These are phyloP conservation scores for Oasisia sp. DNA, from an alignment of 2,888 invertebrate species.

Conservation along the genomic window DNA sequence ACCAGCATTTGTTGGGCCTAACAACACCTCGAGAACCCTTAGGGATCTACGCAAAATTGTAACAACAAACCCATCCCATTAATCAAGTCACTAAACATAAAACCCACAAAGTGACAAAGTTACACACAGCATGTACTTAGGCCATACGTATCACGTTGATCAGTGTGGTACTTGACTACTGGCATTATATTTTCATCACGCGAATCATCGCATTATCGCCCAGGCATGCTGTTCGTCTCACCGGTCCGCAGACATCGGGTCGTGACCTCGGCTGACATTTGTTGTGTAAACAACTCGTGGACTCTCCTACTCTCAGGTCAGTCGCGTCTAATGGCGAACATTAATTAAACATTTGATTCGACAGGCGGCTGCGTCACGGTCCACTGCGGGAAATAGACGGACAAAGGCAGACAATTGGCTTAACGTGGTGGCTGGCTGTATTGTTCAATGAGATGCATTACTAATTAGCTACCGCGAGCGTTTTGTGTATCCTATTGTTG, in stretches of 20 bases:
- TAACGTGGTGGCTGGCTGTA: neutral
- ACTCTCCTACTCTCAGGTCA: neutral
- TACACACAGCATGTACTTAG: no score
- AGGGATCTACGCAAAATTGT: neutral
- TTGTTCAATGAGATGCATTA: no score
- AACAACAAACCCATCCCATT: neutral
- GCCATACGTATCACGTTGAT: no score
- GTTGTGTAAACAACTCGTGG: conserved; percentile 6
- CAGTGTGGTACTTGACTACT: no score
- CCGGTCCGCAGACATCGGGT: neutral
- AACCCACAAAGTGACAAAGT: neutral
- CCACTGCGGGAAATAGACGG: neutral
- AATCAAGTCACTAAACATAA: neutral
- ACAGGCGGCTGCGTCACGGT: neutral
- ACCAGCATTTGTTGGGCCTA: no score
- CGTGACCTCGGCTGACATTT: conserved; percentile 12
- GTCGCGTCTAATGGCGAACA: neutral
- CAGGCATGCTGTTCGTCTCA: neutral
- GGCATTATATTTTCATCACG: no score
- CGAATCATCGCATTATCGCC: neutral
- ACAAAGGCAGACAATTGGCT: neutral
- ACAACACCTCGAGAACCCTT: no score
- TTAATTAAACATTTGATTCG: conserved; percentile 5
- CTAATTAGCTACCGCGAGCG: no score
- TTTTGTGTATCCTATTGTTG: no score